Evolutionary conservation across 2,888 invertebrate genomes (phyloP).

Genomic region (Baccha elongata): DNA sequence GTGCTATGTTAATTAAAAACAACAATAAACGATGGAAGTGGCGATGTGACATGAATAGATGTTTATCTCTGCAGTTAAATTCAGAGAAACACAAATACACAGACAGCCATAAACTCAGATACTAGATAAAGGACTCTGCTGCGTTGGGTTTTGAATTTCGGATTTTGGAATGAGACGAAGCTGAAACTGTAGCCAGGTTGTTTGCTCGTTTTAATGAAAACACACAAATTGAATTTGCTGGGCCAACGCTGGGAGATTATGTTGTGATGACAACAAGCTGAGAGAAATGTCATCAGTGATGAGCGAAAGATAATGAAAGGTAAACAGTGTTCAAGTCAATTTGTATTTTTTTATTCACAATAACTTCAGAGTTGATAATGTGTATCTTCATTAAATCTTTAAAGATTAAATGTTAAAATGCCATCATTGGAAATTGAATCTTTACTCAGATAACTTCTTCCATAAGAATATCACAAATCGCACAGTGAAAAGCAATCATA

Average conservation of each 20-base stretch:
- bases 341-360: not conserved
- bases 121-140: not conserved
- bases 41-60: conserved; percentile 47
- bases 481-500: not conserved
- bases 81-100: conserved; percentile 7
- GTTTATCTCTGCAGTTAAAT: conserved; percentile 31
- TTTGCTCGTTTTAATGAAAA: conserved; percentile 65
- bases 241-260: conserved; percentile 47
- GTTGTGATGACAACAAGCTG: conserved; percentile 40
- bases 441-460: no score
- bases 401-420: no score
- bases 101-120: not conserved
- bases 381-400: no score
- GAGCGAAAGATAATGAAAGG: conserved; percentile 62
- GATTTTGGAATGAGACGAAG: not conserved
- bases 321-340: conserved; percentile 43
- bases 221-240: conserved; percentile 59
- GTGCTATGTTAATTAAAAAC: conserved; percentile 64
- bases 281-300: conserved; percentile 14
- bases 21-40: conserved; percentile 52
- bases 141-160: not conserved
- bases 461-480: no score
- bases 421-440: no score
- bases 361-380: no score
- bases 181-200: conserved; percentile 23